Evolutionary conservation across 2,888 invertebrate species (phyloP).

Genomic region (Bhutanitis thaidina): DNA sequence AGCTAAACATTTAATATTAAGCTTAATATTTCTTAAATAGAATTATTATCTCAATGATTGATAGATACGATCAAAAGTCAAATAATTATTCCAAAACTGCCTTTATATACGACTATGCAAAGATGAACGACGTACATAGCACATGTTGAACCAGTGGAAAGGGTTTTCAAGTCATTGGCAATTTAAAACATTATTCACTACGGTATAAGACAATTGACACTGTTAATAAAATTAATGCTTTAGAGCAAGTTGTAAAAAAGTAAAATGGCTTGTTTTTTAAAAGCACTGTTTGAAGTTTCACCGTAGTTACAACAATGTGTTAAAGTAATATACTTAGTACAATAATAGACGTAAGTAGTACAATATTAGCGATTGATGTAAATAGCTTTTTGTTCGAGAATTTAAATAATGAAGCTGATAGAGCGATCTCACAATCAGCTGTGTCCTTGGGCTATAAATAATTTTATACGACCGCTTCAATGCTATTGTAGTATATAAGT

Average conservation of each 20-base stretch:
- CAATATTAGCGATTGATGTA: slow-evolving; percentile 43
- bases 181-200: slow-evolving; percentile 34
- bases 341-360: slow-evolving; percentile 45
- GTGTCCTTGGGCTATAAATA: neutral
- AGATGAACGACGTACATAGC: too few species aligned
- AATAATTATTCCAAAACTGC: too few species aligned
- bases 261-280: slow-evolving; percentile 42
- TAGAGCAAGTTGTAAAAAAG: slow-evolving; percentile 30
- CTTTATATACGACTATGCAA: too few species aligned
- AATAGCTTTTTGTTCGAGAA: slow-evolving; percentile 5
- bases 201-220: slow-evolving; percentile 4
- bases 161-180: slow-evolving; percentile 48
- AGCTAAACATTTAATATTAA: too few species aligned
- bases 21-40: too few species aligned
- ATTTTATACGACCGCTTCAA: neutral
- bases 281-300: slow-evolving; percentile 19
- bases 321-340: slow-evolving; percentile 19
- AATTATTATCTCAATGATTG: too few species aligned
- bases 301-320: slow-evolving; percentile 12
- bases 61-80: too few species aligned
- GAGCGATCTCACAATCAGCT: neutral
- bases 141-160: too few species aligned
- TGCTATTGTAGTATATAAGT: too few species aligned
- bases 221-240: slow-evolving; percentile 19
- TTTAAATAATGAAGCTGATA: neutral